phyloP scores from a whole-genome alignment of 2,113 vertebrate genomes.

The Petaurus breviceps region DNA sequence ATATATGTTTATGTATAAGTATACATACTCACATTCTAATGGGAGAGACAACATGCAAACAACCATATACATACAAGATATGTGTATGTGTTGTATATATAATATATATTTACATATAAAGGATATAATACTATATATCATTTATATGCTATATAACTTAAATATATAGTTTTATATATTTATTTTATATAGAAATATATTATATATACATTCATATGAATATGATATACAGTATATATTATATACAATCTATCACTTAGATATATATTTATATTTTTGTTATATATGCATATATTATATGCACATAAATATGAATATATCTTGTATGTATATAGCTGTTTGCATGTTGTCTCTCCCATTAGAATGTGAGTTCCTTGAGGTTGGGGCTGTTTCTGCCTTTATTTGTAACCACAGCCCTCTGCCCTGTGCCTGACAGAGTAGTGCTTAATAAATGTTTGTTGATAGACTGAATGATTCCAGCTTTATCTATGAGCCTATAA shows the following conservation, averaged over 20 bases:
- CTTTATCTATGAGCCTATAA: neutral
- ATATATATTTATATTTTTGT: neutral
- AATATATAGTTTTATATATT: too few species aligned
- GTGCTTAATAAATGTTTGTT: neutral
- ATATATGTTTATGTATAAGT: too few species aligned
- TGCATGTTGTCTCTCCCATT: neutral
- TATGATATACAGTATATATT: neutral
- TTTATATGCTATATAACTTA: too few species aligned
- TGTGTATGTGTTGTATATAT: too few species aligned
- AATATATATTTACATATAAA: too few species aligned
- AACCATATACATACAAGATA: too few species aligned
- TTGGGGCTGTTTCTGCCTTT: neutral
- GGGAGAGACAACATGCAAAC: too few species aligned
- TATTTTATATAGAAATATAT: too few species aligned
- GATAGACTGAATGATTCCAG: neutral
- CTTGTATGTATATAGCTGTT: neutral
- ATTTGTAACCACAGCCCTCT: neutral
- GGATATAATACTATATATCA: too few species aligned
- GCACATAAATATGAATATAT: neutral
- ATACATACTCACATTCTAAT: too few species aligned
- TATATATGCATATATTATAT: neutral
- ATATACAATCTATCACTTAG: neutral
- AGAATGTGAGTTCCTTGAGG: neutral
- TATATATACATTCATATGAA: too few species aligned
- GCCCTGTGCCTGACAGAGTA: neutral